These are phyloP conservation scores for Drosophila virilis DNA, from an alignment of 1,140 invertebrate species.

Conservation along the genomic window DNA sequence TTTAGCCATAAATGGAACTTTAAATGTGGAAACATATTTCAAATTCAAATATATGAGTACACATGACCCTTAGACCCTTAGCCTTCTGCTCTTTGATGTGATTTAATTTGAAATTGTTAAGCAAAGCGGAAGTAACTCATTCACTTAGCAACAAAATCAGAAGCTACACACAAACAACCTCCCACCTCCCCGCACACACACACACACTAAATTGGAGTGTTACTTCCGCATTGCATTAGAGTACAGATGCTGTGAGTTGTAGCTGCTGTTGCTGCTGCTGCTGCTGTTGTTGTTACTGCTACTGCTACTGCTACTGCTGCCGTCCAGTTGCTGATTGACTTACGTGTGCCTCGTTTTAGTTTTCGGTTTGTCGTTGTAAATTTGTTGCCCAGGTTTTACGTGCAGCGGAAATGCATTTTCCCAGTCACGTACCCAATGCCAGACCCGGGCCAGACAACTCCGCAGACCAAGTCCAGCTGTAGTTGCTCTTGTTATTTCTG, in stretches of 20 bases:
- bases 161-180: conserved; percentile 32
- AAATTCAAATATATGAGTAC: not conserved
- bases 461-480: conserved; percentile 22
- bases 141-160: conserved; percentile 79
- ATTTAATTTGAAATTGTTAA: conserved; percentile 80
- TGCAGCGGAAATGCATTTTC: conserved; percentile 79
- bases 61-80: not conserved
- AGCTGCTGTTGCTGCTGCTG: not conserved
- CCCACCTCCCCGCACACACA: conserved; percentile 19
- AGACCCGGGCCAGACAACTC: conserved; percentile 50
- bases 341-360: conserved; percentile 75
- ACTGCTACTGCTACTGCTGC: conserved; percentile 28
- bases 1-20: too few species aligned
- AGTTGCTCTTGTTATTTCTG: conserved; percentile 6
- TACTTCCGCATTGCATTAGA: conserved; percentile 80
- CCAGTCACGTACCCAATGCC: conserved; percentile 68
- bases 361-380: conserved; percentile 63
- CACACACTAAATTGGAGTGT: conserved; percentile 71
- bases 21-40: not conserved
- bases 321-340: conserved; percentile 74
- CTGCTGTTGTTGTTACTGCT: conserved; percentile 3
- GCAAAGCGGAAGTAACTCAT: conserved; percentile 78
- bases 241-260: conserved; percentile 59
- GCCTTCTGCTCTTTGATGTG: conserved; percentile 40
- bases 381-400: conserved; percentile 62